Base-by-base conservation (phyloP, 2,888 invertebrate species). In the Drosophila nigricruria region DNA sequence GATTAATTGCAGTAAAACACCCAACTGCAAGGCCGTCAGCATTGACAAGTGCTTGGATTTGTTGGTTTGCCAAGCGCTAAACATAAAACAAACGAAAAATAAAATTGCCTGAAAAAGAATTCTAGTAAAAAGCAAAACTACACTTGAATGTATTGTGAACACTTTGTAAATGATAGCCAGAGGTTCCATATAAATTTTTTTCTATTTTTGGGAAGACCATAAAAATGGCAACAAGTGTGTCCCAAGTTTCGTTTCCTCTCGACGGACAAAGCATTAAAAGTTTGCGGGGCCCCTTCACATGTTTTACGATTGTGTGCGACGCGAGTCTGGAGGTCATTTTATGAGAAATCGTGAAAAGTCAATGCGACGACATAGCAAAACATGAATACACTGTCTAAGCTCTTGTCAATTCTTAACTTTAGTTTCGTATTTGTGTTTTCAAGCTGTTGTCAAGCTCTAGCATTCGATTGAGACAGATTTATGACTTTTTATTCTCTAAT, bases 171-270 rank as follows among this genome's bases (percentile, higher is more conserved):
- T 71, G 62, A 45, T 53, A 45, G 49, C 38, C 34, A 54, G 59
- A 42, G 59, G 49, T 73, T 65, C 53, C 20, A n/a, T 66, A 54
- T 56, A 14, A 14, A 34, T 63, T 71, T 63, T 18, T 20, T 52
- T 47, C 60, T 25, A n/a, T 45, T 53, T 47, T 63, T 63, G 43
- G 54, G 2, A 38, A 64, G 43, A 42, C 66, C 70, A 84, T 70
- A 74, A 80, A 72, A 81, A 71, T 61, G 70, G 64, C 73, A 77
- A 70, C 76, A 79, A 77, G 76, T 76, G 77, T 61, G 73, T 59
- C 56, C 70, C 38, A 73, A 73, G 73, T 73, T 62, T 62, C 56
- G 50, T 74, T 77, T 62, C 62, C 72, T 62, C 34, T 62, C 50
- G 67, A 18, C 38, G 67, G 60, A 16, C 40, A 52, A 58, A 69